Percentiles rank a stretch among this genome's conserved stretches.
Evolutionary conservation across 1,140 invertebrate genomes (phyloP).

Genomic region (Megathymus violae): DNA sequence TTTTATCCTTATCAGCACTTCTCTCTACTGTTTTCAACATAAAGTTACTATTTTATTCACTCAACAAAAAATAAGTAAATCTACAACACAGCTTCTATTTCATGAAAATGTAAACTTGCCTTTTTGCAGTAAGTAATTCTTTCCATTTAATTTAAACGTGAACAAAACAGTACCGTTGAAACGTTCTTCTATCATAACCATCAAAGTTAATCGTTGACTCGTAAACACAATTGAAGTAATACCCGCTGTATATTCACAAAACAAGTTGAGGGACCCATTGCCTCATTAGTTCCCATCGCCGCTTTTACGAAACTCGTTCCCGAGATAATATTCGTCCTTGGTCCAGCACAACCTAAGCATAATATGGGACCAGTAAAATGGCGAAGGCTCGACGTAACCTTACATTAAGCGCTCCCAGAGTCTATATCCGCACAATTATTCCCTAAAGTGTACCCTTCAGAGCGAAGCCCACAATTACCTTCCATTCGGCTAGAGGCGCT

Average conservation of each 20-base stretch:
- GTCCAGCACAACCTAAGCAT: slow-evolving; percentile 70
- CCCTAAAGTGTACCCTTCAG: slow-evolving; percentile 75
- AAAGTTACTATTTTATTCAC: no score
- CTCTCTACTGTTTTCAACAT: no score
- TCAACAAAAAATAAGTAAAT: no score
- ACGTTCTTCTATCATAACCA: slow-evolving; percentile 46
- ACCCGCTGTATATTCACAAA: slow-evolving; percentile 68
- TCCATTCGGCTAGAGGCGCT: slow-evolving; percentile 71
- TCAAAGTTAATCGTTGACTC: slow-evolving; percentile 70
- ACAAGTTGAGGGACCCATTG: slow-evolving; percentile 69
- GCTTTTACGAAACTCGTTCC: slow-evolving; percentile 78
- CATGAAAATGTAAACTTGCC: slow-evolving; percentile 5
- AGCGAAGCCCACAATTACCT: slow-evolving; percentile 77
- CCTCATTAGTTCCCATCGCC: slow-evolving; percentile 74
- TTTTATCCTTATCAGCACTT: no score
- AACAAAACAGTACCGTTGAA: slow-evolving; percentile 24
- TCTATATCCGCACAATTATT: slow-evolving; percentile 78
- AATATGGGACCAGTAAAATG: slow-evolving; percentile 65
- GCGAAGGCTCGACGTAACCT: slow-evolving; percentile 64
- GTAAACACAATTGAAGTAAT: slow-evolving; percentile 73
- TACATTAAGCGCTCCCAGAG: slow-evolving; percentile 76
- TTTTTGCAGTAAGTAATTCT: neutral
- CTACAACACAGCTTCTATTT: neutral
- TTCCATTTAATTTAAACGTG: slow-evolving; percentile 8
- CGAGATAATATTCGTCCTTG: slow-evolving; percentile 78